Conservation (phyloP, 2,888 invertebrate genomes). For the Callyntrura guangdongensis region DNA sequence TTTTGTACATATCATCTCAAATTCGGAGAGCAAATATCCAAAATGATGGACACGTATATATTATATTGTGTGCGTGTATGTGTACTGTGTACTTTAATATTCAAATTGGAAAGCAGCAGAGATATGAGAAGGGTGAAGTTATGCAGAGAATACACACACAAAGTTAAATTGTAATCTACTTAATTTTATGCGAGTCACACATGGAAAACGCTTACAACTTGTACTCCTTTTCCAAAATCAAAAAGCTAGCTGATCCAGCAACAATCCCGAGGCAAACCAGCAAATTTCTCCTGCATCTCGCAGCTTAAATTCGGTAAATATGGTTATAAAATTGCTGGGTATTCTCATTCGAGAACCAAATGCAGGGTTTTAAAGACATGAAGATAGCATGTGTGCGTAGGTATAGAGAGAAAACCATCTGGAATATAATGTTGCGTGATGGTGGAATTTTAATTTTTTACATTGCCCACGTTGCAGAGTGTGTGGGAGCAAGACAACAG, state of each 20-base stretch:
- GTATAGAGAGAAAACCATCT: too few species aligned
- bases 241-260: constrained; percentile 21
- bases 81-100: too few species aligned
- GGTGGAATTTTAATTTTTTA: too few species aligned
- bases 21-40: background rate
- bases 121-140: too few species aligned
- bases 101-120: too few species aligned
- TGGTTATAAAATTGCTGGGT: background rate
- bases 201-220: background rate
- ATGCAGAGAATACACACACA: background rate
- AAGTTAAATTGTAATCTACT: constrained; percentile 10
- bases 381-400: background rate
- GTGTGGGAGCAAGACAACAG: too few species aligned
- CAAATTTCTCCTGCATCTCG: background rate
- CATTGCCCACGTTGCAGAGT: too few species aligned
- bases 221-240: background rate
- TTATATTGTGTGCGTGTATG: background rate
- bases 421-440: too few species aligned
- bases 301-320: background rate
- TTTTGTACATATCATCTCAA: background rate
- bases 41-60: background rate
- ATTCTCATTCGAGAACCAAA: too few species aligned
- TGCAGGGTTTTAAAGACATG: too few species aligned
- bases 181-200: constrained; percentile 45
- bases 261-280: background rate